Conservation (phyloP, 2,113 vertebrate genomes). For the Siniperca knerii region DNA sequence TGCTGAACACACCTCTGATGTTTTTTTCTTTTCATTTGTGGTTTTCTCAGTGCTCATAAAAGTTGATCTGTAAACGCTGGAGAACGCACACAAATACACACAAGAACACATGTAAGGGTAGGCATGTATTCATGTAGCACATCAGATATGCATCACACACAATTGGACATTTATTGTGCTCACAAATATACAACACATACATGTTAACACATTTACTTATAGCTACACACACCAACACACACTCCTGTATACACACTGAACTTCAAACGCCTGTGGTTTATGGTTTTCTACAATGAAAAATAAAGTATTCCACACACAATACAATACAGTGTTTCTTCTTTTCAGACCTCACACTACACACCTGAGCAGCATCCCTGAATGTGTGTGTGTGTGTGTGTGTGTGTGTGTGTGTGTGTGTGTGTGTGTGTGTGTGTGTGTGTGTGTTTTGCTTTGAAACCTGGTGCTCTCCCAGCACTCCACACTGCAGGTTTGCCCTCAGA, state of each 20-base stretch:
- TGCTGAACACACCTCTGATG: background rate
- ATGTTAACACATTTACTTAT: background rate
- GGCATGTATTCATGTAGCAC: background rate
- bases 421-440: slow-evolving; percentile 6
- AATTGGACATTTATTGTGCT: background rate
- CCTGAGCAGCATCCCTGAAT: slow-evolving; percentile 30
- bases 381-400: slow-evolving; percentile 3
- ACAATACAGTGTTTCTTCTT: slow-evolving; percentile 39
- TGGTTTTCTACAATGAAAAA: slow-evolving; percentile 36
- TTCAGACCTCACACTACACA: slow-evolving; percentile 38
- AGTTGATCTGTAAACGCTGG: background rate
- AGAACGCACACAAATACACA: background rate
- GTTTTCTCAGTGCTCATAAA: background rate
- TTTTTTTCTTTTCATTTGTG: background rate
- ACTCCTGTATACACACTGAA: background rate
- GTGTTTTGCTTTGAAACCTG: slow-evolving; percentile 24
- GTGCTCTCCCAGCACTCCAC: slow-evolving; percentile 13
- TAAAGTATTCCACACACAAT: slow-evolving; percentile 42
- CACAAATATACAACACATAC: too few relatives aligned
- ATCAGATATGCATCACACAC: background rate
- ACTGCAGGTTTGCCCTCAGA: slow-evolving; percentile 35
- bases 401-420: slow-evolving; percentile 8
- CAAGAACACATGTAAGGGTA: background rate
- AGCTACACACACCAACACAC: background rate
- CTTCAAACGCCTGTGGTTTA: slow-evolving; percentile 54